Percentiles rank a stretch among this genome's conserved stretches.
phyloP scores from a whole-genome alignment of 1,140 invertebrate genomes.

The Caenorhabditis brenneri region DNA sequence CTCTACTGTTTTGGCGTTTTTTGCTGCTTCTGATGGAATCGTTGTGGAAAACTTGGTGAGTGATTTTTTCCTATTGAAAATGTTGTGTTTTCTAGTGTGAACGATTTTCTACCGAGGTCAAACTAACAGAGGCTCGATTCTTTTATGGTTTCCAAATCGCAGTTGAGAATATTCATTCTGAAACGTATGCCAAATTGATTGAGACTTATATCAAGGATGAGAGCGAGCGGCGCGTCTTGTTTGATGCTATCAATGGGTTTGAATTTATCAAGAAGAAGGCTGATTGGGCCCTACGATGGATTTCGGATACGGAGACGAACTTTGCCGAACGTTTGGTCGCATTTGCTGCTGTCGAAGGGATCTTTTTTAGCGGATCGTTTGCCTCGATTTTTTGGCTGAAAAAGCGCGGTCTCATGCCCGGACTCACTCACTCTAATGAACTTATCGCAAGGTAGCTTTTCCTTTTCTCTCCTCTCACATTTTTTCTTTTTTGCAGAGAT shows the following conservation, averaged over 20 bases:
- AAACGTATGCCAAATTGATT: slow-evolving; percentile 98
- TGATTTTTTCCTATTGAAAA: slow-evolving; percentile 27
- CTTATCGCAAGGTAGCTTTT: slow-evolving; percentile 82
- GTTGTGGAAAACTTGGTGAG: slow-evolving; percentile 94
- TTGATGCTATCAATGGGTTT: slow-evolving; percentile 95
- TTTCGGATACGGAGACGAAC: slow-evolving; percentile 78
- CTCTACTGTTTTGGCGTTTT: slow-evolving; percentile 95
- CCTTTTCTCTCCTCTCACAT: background rate
- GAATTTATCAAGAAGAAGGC: slow-evolving; percentile 97
- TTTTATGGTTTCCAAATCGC: slow-evolving; percentile 99
- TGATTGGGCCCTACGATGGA: slow-evolving; percentile 97
- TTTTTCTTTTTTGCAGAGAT: slow-evolving; percentile 49
- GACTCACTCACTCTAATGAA: slow-evolving; percentile 97
- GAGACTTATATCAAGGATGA: slow-evolving; percentile 92
- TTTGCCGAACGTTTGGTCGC: slow-evolving; percentile 94
- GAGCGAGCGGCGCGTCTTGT: slow-evolving; percentile 84
- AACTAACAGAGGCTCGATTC: slow-evolving; percentile 92
- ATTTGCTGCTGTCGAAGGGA: slow-evolving; percentile 93
- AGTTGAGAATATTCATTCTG: slow-evolving; percentile 99
- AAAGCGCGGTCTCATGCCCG: slow-evolving; percentile 96
- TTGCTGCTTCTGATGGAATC: slow-evolving; percentile 98
- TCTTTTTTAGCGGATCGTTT: slow-evolving; percentile 83
- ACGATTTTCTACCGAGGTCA: slow-evolving; percentile 94
- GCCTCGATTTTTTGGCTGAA: slow-evolving; percentile 99
- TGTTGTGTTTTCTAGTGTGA: slow-evolving; percentile 80